Conservation (phyloP, 1,140 invertebrate species). For the Sitobion miscanthi region DNA sequence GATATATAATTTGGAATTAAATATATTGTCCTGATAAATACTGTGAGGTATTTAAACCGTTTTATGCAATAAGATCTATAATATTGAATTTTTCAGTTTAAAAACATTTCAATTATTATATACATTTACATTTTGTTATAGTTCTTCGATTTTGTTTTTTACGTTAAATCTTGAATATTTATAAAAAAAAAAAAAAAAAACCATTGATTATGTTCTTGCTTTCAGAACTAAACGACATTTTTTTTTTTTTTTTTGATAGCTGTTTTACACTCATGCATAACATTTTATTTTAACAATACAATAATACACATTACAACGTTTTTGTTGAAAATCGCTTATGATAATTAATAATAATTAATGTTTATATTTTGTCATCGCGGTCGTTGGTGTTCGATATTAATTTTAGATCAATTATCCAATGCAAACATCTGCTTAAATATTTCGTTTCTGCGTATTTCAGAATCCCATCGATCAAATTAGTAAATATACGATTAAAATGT, state of each 20-base stretch:
- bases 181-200: neutral
- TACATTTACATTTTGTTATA: neutral
- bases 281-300: neutral
- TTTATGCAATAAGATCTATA: neutral
- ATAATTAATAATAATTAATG: no score
- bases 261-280: neutral
- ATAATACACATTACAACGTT: no score
- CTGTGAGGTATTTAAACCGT: neutral
- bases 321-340: no score
- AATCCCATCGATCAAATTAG: no score
- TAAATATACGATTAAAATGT: no score
- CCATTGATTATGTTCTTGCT: neutral
- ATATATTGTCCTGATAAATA: neutral
- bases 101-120: neutral
- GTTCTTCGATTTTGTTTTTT: neutral
- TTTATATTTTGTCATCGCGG: no score
- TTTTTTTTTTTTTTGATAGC: neutral
- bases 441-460: no score
- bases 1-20: neutral
- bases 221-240: neutral
- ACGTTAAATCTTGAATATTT: neutral
- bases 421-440: no score
- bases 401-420: no score
- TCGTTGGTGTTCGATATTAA: no score
- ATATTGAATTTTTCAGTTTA: neutral